Evolutionary conservation across 1,140 invertebrate genomes (phyloP).

Genomic region (Drosophila chauvacae): DNA sequence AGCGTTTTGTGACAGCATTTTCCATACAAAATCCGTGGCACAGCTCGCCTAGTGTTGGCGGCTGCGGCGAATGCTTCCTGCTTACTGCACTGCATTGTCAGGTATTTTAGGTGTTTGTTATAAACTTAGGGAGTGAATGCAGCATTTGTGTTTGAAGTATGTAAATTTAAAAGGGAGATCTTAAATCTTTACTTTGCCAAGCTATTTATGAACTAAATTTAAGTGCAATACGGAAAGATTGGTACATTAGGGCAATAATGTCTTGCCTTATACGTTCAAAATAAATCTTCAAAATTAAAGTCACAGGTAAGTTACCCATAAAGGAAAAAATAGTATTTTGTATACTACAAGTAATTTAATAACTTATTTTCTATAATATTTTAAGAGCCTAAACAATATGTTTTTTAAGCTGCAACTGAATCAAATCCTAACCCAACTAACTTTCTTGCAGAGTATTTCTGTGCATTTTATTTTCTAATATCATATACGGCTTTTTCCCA

Average conservation of each 20-base stretch:
- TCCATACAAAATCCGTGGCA: conserved; percentile 31
- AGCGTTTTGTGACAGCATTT: conserved; percentile 32
- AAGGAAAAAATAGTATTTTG: background rate
- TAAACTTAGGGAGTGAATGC: background rate
- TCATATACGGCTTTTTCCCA: conserved; percentile 16
- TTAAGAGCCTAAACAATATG: background rate
- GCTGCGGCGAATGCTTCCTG: conserved; percentile 51
- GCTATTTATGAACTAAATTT: background rate
- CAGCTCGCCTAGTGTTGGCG: conserved; percentile 32
- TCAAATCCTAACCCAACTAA: background rate
- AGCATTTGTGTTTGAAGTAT: background rate
- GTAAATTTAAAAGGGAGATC: background rate
- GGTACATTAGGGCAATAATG: too few species aligned
- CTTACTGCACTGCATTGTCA: background rate
- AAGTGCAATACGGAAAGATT: too few species aligned
- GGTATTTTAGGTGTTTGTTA: background rate
- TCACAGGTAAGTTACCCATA: background rate
- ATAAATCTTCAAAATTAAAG: background rate
- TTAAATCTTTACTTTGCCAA: too few species aligned
- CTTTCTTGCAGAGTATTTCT: background rate
- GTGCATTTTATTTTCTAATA: background rate
- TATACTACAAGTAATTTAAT: background rate
- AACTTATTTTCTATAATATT: background rate
- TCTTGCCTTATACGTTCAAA: background rate
- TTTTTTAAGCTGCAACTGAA: background rate